These are phyloP conservation scores for Pterocles orientalis DNA, from an alignment of 2,113 vertebrate species.

Conservation along the genomic window DNA sequence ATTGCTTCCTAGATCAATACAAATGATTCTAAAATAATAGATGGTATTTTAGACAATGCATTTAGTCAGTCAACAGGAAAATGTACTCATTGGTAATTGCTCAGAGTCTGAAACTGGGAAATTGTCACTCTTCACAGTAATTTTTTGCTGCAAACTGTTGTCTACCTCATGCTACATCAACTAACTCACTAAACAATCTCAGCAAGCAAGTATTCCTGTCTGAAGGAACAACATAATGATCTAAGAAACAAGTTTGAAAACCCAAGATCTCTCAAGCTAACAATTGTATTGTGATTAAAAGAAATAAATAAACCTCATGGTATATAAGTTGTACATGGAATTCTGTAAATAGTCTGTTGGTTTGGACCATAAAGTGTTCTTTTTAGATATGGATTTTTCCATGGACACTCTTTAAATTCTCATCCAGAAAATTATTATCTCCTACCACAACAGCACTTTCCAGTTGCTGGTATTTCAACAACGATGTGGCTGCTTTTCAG, in stretches of 20 bases:
- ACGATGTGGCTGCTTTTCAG: background rate
- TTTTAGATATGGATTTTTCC: background rate
- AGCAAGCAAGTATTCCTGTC: background rate
- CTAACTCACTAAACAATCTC: background rate
- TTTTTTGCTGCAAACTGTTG: background rate
- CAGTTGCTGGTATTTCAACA: background rate
- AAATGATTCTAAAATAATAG: background rate
- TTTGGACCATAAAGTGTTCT: background rate
- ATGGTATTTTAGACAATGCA: background rate
- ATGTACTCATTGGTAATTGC: background rate
- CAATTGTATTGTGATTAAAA: background rate
- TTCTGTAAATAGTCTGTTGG: background rate
- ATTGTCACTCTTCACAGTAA: background rate
- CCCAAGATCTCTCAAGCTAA: background rate
- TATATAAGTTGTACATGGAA: accelerated
- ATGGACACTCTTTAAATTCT: background rate
- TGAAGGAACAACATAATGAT: background rate
- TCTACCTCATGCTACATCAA: background rate
- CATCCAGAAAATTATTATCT: background rate
- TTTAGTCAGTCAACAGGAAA: background rate
- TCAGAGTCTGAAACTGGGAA: background rate
- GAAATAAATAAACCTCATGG: background rate
- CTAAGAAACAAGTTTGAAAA: background rate
- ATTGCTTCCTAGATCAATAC: background rate
- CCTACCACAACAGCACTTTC: background rate